Conservation (phyloP, 1,140 invertebrate genomes). For the Platorchestia sp. region DNA sequence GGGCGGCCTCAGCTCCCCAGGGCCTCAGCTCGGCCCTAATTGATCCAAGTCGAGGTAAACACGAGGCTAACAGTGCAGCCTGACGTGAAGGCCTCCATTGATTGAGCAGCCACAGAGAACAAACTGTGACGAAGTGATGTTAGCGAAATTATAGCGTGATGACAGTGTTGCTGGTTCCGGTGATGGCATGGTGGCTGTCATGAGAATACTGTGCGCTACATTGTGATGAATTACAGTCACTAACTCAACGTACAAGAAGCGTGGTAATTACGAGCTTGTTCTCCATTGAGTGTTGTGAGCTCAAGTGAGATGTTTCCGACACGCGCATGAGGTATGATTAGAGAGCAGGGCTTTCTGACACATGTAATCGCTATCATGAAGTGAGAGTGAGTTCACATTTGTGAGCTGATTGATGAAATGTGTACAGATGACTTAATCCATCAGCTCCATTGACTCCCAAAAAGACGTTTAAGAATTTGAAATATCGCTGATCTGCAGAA, state of each 20-base stretch:
- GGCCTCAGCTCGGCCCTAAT: not conserved
- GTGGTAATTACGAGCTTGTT: not conserved
- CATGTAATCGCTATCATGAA: too few species aligned
- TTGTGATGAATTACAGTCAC: not conserved
- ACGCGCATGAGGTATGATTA: not conserved
- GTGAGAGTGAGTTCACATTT: too few species aligned
- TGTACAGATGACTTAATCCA: not conserved
- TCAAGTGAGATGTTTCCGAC: not conserved
- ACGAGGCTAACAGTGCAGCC: not conserved
- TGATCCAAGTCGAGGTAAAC: slow-evolving; percentile 6
- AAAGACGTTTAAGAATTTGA: not conserved
- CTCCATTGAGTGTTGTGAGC: not conserved
- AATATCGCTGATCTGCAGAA: not conserved
- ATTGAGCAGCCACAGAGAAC: not conserved
- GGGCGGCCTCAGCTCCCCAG: not conserved
- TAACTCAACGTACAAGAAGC: not conserved
- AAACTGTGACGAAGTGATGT: not conserved
- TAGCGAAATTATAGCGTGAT: not conserved
- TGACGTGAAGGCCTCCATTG: not conserved
- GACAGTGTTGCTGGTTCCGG: not conserved
- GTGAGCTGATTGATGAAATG: not conserved
- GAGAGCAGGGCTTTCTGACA: not conserved
- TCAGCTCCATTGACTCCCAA: not conserved
- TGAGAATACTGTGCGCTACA: not conserved
- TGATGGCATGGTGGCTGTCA: not conserved